These are phyloP conservation scores for Timandra comae DNA, from an alignment of 2,888 invertebrate genomes.

Conservation along the genomic window DNA sequence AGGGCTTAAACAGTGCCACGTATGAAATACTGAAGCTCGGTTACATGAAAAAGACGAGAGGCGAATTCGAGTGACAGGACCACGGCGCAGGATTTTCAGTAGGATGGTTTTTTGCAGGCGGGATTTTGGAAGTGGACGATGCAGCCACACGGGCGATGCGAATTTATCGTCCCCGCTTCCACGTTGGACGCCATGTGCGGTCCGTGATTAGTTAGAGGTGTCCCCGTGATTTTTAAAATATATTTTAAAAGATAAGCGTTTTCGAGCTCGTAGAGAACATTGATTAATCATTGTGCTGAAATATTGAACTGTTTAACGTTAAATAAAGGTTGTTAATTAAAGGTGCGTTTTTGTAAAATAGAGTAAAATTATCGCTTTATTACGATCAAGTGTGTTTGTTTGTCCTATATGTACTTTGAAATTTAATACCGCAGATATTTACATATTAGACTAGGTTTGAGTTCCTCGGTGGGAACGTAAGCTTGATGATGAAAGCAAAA, in stretches of 20 bases:
- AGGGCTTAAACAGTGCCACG: conserved; percentile 75
- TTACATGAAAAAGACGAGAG: conserved; percentile 76
- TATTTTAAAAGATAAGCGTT: conserved; percentile 7
- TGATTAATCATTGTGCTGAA: too few species aligned
- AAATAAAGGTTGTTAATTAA: too few species aligned
- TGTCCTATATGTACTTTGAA: too few species aligned
- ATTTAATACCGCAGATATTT: too few species aligned
- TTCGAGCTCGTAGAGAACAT: too few species aligned
- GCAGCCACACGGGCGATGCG: conserved; percentile 53
- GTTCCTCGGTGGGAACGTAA: too few species aligned
- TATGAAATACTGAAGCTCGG: conserved; percentile 74
- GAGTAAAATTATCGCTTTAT: too few species aligned
- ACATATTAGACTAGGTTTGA: too few species aligned
- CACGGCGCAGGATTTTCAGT: conserved; percentile 68
- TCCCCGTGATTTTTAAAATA: conserved; percentile 42
- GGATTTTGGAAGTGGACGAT: conserved; percentile 60
- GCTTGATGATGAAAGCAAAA: too few species aligned
- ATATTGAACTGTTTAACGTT: too few species aligned
- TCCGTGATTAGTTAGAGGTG: conserved; percentile 58
- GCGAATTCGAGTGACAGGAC: conserved; percentile 74
- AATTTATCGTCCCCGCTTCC: conserved; percentile 60
- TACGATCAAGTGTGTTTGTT: too few species aligned
- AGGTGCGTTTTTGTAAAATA: too few species aligned
- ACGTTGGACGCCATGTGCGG: conserved; percentile 49
- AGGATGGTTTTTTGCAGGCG: conserved; percentile 65